Percentiles rank a stretch among this genome's conserved stretches.
phyloP scores from a whole-genome alignment of 2,888 invertebrate species.

The Drosophila multiciliata region DNA sequence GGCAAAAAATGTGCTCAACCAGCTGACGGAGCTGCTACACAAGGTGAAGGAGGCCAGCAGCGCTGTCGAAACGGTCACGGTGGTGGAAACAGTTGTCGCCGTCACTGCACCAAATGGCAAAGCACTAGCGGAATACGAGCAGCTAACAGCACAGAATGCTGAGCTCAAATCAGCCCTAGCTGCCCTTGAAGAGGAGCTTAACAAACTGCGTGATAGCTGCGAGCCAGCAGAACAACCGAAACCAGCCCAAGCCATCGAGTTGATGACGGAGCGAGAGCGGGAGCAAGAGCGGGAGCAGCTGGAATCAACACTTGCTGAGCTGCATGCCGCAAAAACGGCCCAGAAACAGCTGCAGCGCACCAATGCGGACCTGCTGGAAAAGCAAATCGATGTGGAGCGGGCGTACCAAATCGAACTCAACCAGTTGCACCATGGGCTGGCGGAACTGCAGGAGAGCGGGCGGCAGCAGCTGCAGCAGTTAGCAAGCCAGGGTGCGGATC shows the following conservation, averaged over 20 bases:
- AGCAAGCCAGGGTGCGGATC: conserved; percentile 84
- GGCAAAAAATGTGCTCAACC: conserved; percentile 82
- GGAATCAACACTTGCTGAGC: conserved; percentile 2
- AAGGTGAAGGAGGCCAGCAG: conserved; percentile 82
- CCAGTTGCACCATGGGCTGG: conserved; percentile 10
- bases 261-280: neutral
- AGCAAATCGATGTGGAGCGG: conserved; percentile 22
- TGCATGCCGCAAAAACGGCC: conserved; percentile 9
- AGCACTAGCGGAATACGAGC: conserved; percentile 82
- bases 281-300: conserved; percentile 1
- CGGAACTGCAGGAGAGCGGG: conserved; percentile 58
- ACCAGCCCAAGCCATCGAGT: conserved; percentile 37
- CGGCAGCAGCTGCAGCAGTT: conserved; percentile 86
- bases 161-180: conserved; percentile 75
- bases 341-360: neutral
- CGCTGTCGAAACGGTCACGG: conserved; percentile 80
- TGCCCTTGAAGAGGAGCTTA: conserved; percentile 65
- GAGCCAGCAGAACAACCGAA: conserved; percentile 56
- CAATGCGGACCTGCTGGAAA: neutral
- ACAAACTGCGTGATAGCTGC: conserved; percentile 74
- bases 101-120: conserved; percentile 83
- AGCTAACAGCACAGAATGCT: conserved; percentile 81
- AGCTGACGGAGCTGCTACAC: conserved; percentile 79
- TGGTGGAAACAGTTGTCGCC: conserved; percentile 80
- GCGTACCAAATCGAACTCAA: conserved; percentile 34